These are phyloP conservation scores for Sebastes oblongus DNA, from an alignment of 2,797 vertebrate genomes.

Conservation along the genomic window DNA sequence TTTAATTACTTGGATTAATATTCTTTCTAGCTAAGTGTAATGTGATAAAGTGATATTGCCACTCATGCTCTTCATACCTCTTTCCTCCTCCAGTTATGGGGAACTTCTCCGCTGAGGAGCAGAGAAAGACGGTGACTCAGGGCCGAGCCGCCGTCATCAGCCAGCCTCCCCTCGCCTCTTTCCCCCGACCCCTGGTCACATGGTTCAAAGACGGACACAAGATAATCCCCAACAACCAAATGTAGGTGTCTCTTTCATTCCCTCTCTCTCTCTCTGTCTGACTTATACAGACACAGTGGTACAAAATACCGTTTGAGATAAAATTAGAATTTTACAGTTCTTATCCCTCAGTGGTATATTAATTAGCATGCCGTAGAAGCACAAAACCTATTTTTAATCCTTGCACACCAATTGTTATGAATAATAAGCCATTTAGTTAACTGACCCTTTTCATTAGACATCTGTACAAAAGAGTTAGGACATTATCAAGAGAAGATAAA, in stretches of 20 bases:
- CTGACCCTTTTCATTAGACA: conserved; percentile 57
- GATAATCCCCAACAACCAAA: conserved; percentile 90
- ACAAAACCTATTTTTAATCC: conserved; percentile 43
- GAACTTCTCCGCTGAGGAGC: conserved; percentile 83
- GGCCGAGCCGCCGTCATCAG: conserved; percentile 88
- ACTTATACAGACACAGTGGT: not conserved
- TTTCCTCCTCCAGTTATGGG: conserved; percentile 84
- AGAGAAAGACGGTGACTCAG: conserved; percentile 83
- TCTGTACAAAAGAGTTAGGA: conserved; percentile 36
- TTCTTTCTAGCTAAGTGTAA: not conserved
- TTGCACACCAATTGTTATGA: conserved; percentile 41
- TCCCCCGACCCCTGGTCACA: conserved; percentile 88
- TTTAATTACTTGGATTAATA: not conserved
- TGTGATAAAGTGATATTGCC: not conserved
- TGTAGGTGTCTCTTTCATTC: conserved; percentile 81
- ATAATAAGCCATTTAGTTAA: conserved; percentile 61
- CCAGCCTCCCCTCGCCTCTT: conserved; percentile 82
- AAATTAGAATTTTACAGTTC: conserved; percentile 36
- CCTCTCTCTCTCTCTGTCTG: not conserved
- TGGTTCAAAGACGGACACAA: conserved; percentile 97
- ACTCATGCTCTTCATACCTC: not conserved
- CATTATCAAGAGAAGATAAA: conserved; percentile 54
- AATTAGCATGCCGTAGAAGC: conserved; percentile 43
- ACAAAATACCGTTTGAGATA: conserved; percentile 25
- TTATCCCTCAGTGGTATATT: conserved; percentile 41